phyloP scores from a whole-genome alignment of 1,140 invertebrate genomes.

The Plutomurus gul region DNA sequence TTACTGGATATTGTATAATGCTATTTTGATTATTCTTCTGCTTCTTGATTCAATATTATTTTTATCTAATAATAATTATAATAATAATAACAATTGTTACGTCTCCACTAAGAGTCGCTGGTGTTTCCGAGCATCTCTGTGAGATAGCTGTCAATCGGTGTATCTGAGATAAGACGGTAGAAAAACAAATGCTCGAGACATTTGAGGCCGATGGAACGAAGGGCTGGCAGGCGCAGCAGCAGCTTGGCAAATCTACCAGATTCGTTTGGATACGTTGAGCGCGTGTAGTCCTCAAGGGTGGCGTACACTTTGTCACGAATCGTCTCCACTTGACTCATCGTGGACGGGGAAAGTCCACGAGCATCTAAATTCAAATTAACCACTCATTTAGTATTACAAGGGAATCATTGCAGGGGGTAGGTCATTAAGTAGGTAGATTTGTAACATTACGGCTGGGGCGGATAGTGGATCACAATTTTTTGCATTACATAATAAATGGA shows the following conservation, averaged over 20 bases:
- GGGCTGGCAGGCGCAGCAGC: constrained; percentile 85
- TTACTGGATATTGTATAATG: no score
- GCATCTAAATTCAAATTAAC: constrained; percentile 68
- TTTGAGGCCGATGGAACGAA: constrained; percentile 93
- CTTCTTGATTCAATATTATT: not conserved
- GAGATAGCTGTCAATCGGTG: constrained; percentile 71
- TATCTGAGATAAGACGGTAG: constrained; percentile 85
- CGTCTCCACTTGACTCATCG: constrained; percentile 78
- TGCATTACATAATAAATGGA: not conserved
- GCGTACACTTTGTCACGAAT: constrained; percentile 93
- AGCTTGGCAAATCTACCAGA: constrained; percentile 93
- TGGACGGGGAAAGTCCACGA: constrained; percentile 73
- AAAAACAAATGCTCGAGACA: constrained; percentile 95
- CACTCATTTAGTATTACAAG: not conserved
- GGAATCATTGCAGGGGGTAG: no score
- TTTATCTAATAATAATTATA: not conserved
- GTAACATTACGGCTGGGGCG: no score
- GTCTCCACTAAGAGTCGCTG: constrained; percentile 56
- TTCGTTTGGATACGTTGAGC: constrained; percentile 82
- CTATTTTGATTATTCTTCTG: constrained; percentile 26
- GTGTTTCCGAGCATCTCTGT: constrained; percentile 71
- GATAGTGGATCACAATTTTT: no score
- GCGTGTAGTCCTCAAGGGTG: constrained; percentile 91
- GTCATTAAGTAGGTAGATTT: no score
- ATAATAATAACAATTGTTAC: not conserved